Conservation (phyloP, 1,140 invertebrate species). For the Drosophila ambigua region DNA sequence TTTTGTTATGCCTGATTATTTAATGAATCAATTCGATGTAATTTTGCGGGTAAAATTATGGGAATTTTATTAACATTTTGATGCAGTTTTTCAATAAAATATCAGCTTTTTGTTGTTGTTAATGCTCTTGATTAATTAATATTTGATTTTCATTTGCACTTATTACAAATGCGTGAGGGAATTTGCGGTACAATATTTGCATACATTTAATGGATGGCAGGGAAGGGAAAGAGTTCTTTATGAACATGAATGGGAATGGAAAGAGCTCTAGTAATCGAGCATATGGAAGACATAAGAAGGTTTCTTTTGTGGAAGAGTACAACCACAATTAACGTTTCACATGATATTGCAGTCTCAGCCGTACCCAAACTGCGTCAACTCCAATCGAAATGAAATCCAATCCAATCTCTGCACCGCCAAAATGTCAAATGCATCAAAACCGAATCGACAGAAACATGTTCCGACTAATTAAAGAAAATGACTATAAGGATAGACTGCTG, state of each 20-base stretch:
- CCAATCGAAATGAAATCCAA: slow-evolving; percentile 15
- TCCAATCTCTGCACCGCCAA: slow-evolving; percentile 25
- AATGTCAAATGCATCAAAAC: slow-evolving; percentile 72
- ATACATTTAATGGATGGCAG: too few species aligned
- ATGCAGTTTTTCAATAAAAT: slow-evolving; percentile 24
- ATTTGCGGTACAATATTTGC: too few species aligned
- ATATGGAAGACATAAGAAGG: slow-evolving; percentile 8
- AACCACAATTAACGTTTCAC: slow-evolving; percentile 3
- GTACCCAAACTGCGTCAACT: slow-evolving; percentile 37
- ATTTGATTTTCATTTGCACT: slow-evolving; percentile 59
- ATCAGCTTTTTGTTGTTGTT: slow-evolving; percentile 12
- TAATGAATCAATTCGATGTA: slow-evolving; percentile 44
- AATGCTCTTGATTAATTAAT: slow-evolving; percentile 52
- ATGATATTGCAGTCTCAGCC: slow-evolving; percentile 10
- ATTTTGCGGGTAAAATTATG: slow-evolving; percentile 32
- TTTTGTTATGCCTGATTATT: slow-evolving; percentile 41
- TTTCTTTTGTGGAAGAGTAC: not conserved
- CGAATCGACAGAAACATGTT: slow-evolving; percentile 41
- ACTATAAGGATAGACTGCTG: slow-evolving; percentile 8
- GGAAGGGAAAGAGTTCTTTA: not conserved
- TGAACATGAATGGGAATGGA: not conserved
- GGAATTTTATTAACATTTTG: slow-evolving; percentile 36
- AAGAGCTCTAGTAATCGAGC: not conserved
- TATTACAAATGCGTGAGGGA: slow-evolving; percentile 22
- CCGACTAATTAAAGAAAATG: slow-evolving; percentile 65